A percentile compares a stretch with the other conserved stretches of the same genome.
phyloP scores from a whole-genome alignment of 1,140 invertebrate genomes.

The Habropoda laboriosa region DNA sequence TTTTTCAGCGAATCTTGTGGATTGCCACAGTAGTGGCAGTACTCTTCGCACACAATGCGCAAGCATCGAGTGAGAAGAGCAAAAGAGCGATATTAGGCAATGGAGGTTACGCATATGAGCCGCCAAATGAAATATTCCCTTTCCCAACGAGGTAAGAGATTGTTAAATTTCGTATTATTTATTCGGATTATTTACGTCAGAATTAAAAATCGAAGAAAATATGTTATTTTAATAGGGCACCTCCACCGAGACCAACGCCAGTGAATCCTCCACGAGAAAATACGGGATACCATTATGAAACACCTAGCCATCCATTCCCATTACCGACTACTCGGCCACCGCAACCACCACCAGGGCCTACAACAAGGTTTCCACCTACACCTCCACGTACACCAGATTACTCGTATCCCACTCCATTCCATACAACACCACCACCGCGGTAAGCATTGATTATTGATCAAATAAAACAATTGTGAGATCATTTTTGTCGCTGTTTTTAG shows the following conservation, averaged over 20 bases:
- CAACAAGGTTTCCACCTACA: background rate
- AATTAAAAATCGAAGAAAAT: too few species aligned
- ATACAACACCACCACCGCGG: background rate
- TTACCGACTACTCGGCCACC: background rate
- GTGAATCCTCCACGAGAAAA: constrained; percentile 23
- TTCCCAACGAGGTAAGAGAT: constrained; percentile 69
- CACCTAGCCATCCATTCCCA: constrained; percentile 25
- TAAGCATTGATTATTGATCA: background rate
- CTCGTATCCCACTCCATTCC: background rate
- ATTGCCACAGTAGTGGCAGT: constrained; percentile 69
- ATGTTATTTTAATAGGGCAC: too few species aligned
- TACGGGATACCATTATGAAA: constrained; percentile 42
- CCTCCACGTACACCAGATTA: background rate
- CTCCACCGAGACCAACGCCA: constrained; percentile 26
- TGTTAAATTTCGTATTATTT: background rate
- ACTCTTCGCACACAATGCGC: constrained; percentile 69
- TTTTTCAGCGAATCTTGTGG: constrained; percentile 73
- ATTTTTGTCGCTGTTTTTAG: background rate
- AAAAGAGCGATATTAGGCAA: constrained; percentile 75
- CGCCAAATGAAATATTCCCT: constrained; percentile 67
- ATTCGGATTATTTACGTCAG: too few species aligned
- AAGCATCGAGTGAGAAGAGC: constrained; percentile 65
- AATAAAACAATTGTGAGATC: background rate
- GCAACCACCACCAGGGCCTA: background rate
- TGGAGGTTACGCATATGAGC: constrained; percentile 71